Base-by-base conservation (phyloP, 2,888 invertebrate genomes). In the Balanococcus diminutus region DNA sequence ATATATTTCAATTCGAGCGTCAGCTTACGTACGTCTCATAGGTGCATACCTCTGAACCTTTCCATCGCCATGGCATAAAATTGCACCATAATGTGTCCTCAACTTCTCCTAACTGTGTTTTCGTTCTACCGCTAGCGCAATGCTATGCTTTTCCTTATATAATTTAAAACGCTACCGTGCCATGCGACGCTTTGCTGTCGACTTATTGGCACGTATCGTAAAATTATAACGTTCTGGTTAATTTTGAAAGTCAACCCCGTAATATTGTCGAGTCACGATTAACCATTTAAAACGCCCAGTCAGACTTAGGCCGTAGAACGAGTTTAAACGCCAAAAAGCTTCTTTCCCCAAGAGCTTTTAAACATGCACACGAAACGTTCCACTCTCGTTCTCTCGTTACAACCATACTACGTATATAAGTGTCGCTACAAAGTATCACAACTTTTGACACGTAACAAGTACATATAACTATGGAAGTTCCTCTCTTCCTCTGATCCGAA, bases 181-280 rank as follows among this genome's bases (percentile, higher is more conserved):
- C n/a, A n/a, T n/a, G n/a, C n/a, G n/a, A n/a, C n/a, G n/a, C n/a
- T n/a, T n/a, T n/a, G n/a, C n/a, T n/a, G 56, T 56, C 56, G 56
- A 67, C 28, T 28, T 67, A 67, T 67, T 67, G 67, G 67, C 67
- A 31, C 67, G 67, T 28, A 67, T 56, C 56, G 67, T 28, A 67
- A 67, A 67, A 67, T 67, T 67, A 67, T 28, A 67, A 67, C 28
- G 56, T 56, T 56, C 56, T 56, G 56, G 56, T 56, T 56, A 56
- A 56, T 67, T 67, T 28, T 28, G n/a, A 67, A 67, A 67, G 28
- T 14, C 67, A 67, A 67, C 67, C 56, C 67, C 28, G 28, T 67
- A 67, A 67, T 67, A 67, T 16, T 28, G 67, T 67, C 67, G 67
- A 67, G 67, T 67, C 67, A 67, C 67, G 67, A 67, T 67, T 67